Evolutionary conservation across 2,797 vertebrate species (phyloP).

Genomic region (Ibycter americanus): DNA sequence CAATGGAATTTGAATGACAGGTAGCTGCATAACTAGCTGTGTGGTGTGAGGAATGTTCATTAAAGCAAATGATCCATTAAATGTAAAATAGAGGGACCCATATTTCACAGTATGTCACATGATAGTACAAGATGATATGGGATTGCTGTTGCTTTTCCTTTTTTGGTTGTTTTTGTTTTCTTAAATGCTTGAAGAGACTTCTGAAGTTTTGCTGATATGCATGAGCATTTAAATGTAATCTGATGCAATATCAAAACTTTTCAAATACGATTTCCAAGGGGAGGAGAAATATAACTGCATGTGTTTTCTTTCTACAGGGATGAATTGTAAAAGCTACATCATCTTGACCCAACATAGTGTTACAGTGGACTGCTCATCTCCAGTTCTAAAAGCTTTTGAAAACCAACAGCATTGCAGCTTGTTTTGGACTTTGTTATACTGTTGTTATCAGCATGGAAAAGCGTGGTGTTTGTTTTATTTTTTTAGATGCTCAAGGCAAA

Average conservation of each 20-base stretch:
- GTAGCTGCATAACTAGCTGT: not conserved
- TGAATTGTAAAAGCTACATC: slow-evolving; percentile 92
- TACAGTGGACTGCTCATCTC: slow-evolving; percentile 83
- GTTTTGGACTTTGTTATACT: slow-evolving; percentile 81
- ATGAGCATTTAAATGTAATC: slow-evolving; percentile 2
- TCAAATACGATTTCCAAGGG: not conserved
- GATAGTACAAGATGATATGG: not conserved
- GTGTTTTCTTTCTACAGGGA: slow-evolving; percentile 84
- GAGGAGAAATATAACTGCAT: slow-evolving; percentile 21
- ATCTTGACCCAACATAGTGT: slow-evolving; percentile 81
- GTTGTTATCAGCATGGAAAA: slow-evolving; percentile 82
- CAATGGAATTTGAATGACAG: not conserved
- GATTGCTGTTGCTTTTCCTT: slow-evolving; percentile 52
- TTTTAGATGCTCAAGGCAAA: slow-evolving; percentile 77
- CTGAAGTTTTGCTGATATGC: slow-evolving; percentile 1
- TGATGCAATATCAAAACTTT: not conserved
- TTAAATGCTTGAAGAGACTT: slow-evolving; percentile 7
- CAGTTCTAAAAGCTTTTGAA: slow-evolving; percentile 82
- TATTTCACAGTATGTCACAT: not conserved
- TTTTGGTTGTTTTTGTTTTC: not conserved
- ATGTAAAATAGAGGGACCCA: not conserved
- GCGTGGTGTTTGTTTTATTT: slow-evolving; percentile 75
- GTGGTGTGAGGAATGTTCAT: not conserved
- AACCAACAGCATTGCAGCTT: slow-evolving; percentile 85
- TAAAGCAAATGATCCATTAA: not conserved